Percentiles rank a stretch among this genome's conserved stretches.
phyloP scores from a whole-genome alignment of 2,888 invertebrate species.

The Cheilosia vernalis region DNA sequence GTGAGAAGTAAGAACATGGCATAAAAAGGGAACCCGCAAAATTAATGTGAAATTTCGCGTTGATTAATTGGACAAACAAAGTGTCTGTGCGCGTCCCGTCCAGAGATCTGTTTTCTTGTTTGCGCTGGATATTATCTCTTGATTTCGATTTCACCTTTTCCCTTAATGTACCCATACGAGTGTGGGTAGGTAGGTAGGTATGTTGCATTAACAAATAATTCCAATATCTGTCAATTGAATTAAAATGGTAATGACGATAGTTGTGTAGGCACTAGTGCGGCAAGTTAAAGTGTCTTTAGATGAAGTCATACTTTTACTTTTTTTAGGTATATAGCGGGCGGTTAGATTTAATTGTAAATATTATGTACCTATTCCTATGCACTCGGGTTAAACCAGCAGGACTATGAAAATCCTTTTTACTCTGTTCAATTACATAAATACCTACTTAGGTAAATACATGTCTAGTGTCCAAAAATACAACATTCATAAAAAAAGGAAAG shows the following conservation, averaged over 20 bases:
- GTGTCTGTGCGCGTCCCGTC: conserved; percentile 29
- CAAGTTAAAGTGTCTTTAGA: neutral
- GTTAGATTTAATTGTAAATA: too few relatives aligned
- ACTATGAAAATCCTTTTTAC: too few relatives aligned
- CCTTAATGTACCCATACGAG: conserved; percentile 3
- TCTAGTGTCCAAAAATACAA: too few relatives aligned
- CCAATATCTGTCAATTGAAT: conserved; percentile 62
- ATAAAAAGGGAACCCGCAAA: conserved; percentile 19
- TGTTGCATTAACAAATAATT: conserved; percentile 60
- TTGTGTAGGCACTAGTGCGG: neutral
- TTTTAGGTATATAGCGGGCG: too few relatives aligned
- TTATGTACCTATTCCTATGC: too few relatives aligned
- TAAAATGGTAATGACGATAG: conserved; percentile 6
- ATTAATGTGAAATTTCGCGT: conserved; percentile 62
- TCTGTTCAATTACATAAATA: too few relatives aligned
- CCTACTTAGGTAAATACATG: too few relatives aligned
- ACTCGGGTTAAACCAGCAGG: too few relatives aligned
- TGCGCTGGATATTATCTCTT: conserved; percentile 50
- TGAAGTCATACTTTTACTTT: too few relatives aligned
- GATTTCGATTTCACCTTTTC: conserved; percentile 73
- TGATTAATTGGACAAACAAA: conserved; percentile 70
- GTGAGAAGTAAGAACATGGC: conserved; percentile 7
- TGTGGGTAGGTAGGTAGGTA: neutral
- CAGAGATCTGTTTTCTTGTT: conserved; percentile 42
- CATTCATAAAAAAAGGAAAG: too few relatives aligned